Evolutionary conservation across 2,113 vertebrate genomes (phyloP).

Genomic region (Acrocephalus arundinaceus): DNA sequence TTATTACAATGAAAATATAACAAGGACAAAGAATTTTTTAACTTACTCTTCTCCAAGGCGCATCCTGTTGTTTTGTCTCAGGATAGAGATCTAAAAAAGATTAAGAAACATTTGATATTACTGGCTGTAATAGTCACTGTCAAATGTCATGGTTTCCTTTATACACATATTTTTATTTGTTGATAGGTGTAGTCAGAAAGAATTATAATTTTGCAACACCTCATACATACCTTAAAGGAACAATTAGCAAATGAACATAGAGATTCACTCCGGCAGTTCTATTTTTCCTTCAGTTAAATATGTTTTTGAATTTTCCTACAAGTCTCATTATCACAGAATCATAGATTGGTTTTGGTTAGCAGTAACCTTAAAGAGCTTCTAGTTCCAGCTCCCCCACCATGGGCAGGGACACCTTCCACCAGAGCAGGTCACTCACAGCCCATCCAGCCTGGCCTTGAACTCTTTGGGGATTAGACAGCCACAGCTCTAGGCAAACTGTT

Average conservation of each 20-base stretch:
- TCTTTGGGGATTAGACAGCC: neutral
- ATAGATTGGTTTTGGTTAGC: neutral
- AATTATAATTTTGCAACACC: neutral
- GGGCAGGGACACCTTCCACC: neutral
- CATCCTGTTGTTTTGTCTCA: slow-evolving; percentile 90
- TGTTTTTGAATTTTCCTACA: neutral
- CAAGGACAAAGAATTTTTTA: neutral
- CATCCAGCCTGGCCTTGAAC: neutral
- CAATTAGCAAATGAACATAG: neutral
- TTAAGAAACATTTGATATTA: neutral
- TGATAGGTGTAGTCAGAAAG: neutral
- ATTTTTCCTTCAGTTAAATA: neutral
- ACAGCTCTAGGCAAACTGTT: neutral
- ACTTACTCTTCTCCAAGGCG: slow-evolving; percentile 87
- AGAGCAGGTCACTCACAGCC: neutral
- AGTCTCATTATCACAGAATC: neutral
- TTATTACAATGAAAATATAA: neutral
- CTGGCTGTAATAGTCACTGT: neutral
- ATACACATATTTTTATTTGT: neutral
- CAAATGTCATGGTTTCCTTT: neutral
- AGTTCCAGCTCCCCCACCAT: neutral
- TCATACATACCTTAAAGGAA: neutral
- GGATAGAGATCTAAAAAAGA: slow-evolving; percentile 85
- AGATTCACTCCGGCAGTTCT: neutral
- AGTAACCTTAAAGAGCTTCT: neutral